A percentile compares a stretch with the other conserved stretches of the same genome.
Conservation (phyloP, 2,113 vertebrate species). For the Pterocles gutturalis region DNA sequence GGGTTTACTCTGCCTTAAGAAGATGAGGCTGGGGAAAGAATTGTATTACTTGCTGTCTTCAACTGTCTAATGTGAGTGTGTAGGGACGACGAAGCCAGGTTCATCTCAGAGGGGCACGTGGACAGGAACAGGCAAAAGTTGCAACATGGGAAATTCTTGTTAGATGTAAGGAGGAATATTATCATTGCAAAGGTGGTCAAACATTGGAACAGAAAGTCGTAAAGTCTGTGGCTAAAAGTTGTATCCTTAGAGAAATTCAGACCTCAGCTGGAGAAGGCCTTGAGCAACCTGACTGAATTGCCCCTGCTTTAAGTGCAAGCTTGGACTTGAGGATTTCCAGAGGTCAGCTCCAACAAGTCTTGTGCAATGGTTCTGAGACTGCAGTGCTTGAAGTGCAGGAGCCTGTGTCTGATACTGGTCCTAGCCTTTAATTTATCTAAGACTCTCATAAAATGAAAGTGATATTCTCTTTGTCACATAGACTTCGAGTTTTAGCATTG, state of each 20-base stretch:
- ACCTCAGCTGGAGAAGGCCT: background rate
- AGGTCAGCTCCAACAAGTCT: background rate
- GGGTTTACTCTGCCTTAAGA: background rate
- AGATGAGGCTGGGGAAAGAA: background rate
- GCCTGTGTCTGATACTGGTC: background rate
- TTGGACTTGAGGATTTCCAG: background rate
- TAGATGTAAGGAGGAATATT: background rate
- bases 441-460: background rate
- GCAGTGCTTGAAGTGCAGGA: background rate
- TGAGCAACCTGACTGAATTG: background rate
- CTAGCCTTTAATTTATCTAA: background rate
- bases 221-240: background rate
- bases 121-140: background rate
- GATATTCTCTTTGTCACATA: background rate
- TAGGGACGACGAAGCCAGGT: background rate
- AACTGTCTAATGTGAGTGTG: background rate
- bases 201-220: background rate
- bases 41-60: background rate
- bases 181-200: background rate
- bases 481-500: background rate
- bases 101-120: background rate
- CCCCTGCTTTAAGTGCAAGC: background rate
- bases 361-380: background rate
- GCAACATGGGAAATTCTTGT: background rate
- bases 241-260: background rate